Evolutionary conservation across 2,888 invertebrate genomes (phyloP), one percentile per base, ranked within the genome.

Genomic region (Endotricha flammealis): DNA sequence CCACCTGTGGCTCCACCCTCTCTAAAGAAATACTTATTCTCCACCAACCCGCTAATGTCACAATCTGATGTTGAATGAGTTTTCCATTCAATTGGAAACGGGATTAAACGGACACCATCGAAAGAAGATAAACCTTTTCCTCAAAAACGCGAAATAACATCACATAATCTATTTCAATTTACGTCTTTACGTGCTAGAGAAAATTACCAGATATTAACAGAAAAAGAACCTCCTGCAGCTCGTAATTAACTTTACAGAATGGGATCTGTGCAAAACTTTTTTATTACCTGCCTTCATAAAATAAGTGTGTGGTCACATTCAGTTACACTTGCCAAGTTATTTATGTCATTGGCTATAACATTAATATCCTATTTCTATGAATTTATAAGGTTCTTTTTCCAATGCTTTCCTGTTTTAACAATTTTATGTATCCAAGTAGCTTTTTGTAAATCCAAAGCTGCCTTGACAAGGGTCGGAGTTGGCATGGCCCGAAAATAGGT

Each of bases 391-490:
- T n/a, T 12, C 9, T n/a, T 28, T 28, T 28, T 28, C n/a, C 20
- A 4, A 20, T 28, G 28, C 14, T 28, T 13, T 13, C 4, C 1
- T 12, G 1, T n/a, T 28, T 7, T 4, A 13, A 13, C 5, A 24
- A 11, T 13, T 8, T 3, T 28, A 13, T 13, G 14, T 14, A n/a
- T 20, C n/a, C 6, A 12, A 12, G 13, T 13, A 13, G 13, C 28
- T 32, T 36, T 36, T 36, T 42, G 38, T 35, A 37, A 44, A 38
- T 37, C 42, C 32, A 30, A 29, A 38, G 12, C 28, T 9, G 37
- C 32, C 38, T 42, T 50, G 47, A 47, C 44, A 45, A 45, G 49
- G 49, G 47, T 50, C 43, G 34, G 27, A 34, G 36, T 28, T 37
- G 24, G 33, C 37, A 33, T 30, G 32, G 25, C 12, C 32, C 34